phyloP scores from a whole-genome alignment of 2,888 invertebrate species.

The Caenorhabditis sp. region DNA sequence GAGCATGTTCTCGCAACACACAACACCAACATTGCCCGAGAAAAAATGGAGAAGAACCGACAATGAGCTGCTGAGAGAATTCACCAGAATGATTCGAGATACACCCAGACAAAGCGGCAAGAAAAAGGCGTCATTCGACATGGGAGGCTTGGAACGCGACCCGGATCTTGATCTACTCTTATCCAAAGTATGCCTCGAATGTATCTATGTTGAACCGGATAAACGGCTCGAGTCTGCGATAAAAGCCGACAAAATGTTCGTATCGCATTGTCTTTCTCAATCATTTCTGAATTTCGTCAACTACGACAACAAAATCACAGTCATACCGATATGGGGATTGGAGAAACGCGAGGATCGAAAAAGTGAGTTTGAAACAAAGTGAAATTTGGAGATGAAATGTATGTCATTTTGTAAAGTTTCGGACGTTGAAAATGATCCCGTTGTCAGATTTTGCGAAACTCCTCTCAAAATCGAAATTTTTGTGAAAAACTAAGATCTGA shows the following conservation, averaged over 20 bases:
- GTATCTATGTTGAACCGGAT: constrained; percentile 33
- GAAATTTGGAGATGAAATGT: too few relatives aligned
- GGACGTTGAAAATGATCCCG: too few relatives aligned
- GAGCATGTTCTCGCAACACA: not conserved
- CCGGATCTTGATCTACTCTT: constrained; percentile 38
- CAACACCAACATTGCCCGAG: not conserved
- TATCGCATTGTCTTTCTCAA: constrained; percentile 19
- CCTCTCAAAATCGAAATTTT: too few relatives aligned
- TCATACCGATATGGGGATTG: constrained; percentile 27
- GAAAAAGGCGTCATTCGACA: constrained; percentile 6
- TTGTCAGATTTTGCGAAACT: too few relatives aligned
- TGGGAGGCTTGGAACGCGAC: constrained; percentile 35
- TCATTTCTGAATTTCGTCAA: constrained; percentile 25
- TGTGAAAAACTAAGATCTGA: too few relatives aligned
- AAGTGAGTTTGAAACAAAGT: not conserved
- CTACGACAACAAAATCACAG: constrained; percentile 9
- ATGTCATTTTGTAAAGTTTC: too few relatives aligned
- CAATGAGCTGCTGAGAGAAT: constrained; percentile 23
- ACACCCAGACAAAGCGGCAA: constrained; percentile 5
- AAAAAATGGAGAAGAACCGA: constrained; percentile 9
- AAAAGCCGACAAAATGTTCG: constrained; percentile 20
- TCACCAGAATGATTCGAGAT: constrained; percentile 36
- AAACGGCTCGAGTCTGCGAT: constrained; percentile 2
- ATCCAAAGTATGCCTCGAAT: constrained; percentile 39
- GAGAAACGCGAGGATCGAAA: not conserved